A percentile compares a stretch with the other conserved stretches of the same genome.
Evolutionary conservation across 2,113 vertebrate species (phyloP).

Genomic region (Antennarius striatus): DNA sequence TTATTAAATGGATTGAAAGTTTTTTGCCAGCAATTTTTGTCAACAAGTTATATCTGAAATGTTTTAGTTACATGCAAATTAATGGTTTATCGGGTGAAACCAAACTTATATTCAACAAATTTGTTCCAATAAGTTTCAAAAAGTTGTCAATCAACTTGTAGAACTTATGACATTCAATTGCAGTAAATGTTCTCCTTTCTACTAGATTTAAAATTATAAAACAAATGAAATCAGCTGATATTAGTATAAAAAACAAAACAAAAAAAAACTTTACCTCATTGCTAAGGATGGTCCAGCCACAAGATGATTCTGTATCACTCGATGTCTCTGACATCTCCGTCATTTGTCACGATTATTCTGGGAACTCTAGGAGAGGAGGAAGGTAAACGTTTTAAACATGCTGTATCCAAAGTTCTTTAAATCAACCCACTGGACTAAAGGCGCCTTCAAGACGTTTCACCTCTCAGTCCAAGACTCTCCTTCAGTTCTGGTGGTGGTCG

Average conservation of each 20-base stretch:
- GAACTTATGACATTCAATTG: too few relatives aligned
- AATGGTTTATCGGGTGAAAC: background rate
- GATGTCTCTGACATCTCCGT: constrained; percentile 90
- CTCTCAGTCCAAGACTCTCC: too few relatives aligned
- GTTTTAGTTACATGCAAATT: background rate
- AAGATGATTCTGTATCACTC: constrained; percentile 95
- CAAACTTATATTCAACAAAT: background rate
- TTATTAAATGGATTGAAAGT: too few relatives aligned
- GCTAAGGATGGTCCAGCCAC: constrained; percentile 96
- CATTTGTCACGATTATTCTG: constrained; percentile 27
- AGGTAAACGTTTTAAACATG: background rate
- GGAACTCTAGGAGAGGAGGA: constrained; percentile 12
- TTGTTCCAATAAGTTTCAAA: too few relatives aligned
- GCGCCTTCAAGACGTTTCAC: too few relatives aligned
- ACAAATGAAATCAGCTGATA: background rate
- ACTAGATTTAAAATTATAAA: background rate
- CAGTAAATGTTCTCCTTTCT: background rate
- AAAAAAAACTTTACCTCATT: constrained; percentile 84
- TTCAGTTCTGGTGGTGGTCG: too few relatives aligned
- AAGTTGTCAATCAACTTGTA: too few relatives aligned
- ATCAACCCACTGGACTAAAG: too few relatives aligned
- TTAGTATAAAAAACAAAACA: background rate
- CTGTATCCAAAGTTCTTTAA: too few relatives aligned
- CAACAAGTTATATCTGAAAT: background rate
- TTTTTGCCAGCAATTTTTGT: too few relatives aligned